Conservation (phyloP, 2,797 vertebrate species). For the Enteromius paludinosus region DNA sequence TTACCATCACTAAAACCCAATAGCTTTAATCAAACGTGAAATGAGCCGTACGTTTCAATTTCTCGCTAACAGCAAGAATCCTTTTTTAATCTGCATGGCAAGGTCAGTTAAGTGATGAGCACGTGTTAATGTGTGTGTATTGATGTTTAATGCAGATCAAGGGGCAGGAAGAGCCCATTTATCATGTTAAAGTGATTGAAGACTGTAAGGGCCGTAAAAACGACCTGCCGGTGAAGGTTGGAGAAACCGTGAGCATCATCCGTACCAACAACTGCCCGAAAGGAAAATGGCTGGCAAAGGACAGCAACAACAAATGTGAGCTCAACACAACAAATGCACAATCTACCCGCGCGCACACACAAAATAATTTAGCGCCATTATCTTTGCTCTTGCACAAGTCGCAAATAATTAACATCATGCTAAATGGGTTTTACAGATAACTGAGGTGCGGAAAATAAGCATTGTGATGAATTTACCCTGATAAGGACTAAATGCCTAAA, state of each 20-base stretch:
- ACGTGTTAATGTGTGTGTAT: neutral
- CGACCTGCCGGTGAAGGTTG: slow-evolving; percentile 65
- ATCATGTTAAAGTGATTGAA: slow-evolving; percentile 67
- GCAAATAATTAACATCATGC: neutral
- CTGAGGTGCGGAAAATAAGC: neutral
- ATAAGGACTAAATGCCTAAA: slow-evolving; percentile 25
- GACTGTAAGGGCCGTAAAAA: slow-evolving; percentile 72
- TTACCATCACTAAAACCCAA: slow-evolving; percentile 2
- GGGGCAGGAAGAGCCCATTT: slow-evolving; percentile 72
- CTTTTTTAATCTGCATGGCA: slow-evolving; percentile 2
- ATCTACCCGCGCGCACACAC: neutral
- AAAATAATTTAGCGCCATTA: neutral
- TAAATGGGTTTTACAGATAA: slow-evolving; percentile 11
- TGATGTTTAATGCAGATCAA: slow-evolving; percentile 73
- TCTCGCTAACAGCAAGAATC: slow-evolving; percentile 15
- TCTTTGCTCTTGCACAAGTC: neutral
- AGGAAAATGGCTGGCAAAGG: slow-evolving; percentile 78
- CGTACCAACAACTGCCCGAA: slow-evolving; percentile 72
- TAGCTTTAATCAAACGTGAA: neutral
- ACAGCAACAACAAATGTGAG: slow-evolving; percentile 81
- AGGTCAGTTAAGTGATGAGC: slow-evolving; percentile 9
- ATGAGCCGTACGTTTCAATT: slow-evolving; percentile 32
- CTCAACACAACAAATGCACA: slow-evolving; percentile 35
- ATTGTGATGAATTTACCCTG: slow-evolving; percentile 11
- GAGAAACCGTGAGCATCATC: slow-evolving; percentile 72